Evolutionary conservation across 1,140 invertebrate genomes (phyloP).

Genomic region (Diorhabda carinulata): DNA sequence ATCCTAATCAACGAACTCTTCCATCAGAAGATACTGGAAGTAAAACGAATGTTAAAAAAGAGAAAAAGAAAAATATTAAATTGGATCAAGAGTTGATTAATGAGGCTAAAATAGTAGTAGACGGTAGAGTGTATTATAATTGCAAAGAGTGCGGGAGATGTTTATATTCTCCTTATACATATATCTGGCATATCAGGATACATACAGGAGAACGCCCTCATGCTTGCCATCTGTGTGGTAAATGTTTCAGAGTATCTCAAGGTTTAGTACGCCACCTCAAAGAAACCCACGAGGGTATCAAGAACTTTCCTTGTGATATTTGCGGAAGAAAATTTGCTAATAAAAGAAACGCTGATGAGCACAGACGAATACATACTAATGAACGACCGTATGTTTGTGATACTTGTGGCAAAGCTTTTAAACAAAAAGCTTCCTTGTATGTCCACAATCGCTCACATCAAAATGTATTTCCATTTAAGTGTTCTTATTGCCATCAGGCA

Average conservation of each 20-base stretch:
- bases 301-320: constrained; percentile 56
- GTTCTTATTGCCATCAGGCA: constrained; percentile 58
- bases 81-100: constrained; percentile 47
- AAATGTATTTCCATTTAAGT: constrained; percentile 56
- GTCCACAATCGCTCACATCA: constrained; percentile 55
- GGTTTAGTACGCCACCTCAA: constrained; percentile 59
- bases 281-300: constrained; percentile 61
- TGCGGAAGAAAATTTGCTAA: constrained; percentile 54
- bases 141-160: constrained; percentile 59
- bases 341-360: constrained; percentile 50
- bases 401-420: constrained; percentile 56
- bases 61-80: constrained; percentile 36
- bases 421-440: constrained; percentile 55
- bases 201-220: constrained; percentile 72
- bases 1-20: constrained; percentile 32
- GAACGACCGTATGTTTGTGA: constrained; percentile 56
- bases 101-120: constrained; percentile 48
- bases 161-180: constrained; percentile 58
- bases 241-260: constrained; percentile 63
- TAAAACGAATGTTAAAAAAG: constrained; percentile 22
- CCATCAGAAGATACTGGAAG: constrained; percentile 3
- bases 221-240: constrained; percentile 69
- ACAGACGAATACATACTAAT: constrained; percentile 47
- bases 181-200: constrained; percentile 58
- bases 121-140: constrained; percentile 53